Evolutionary conservation across 2,797 vertebrate species (phyloP), one percentile per base, ranked within the genome.

Genomic region (Peromyscus attwateri): DNA sequence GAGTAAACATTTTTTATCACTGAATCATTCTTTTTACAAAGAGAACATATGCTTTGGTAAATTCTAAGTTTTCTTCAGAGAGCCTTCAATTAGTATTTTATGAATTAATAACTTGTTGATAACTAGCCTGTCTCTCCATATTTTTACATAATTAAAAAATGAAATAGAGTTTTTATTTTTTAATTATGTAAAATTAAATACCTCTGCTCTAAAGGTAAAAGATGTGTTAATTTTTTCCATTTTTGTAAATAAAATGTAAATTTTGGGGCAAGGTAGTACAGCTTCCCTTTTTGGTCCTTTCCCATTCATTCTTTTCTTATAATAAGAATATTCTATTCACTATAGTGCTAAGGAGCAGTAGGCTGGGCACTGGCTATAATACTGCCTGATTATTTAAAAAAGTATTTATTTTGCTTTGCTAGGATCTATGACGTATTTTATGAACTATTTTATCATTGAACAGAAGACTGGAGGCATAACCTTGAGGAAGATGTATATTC

Each of bases 371-470:
- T 55, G 6, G 40, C 12, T 89, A 17, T 8, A 77, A 64, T 46
- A 46, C 1, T 64, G 37, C 52, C 11, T 11, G 31, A 21, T n/a
- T n/a, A 34, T 62, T 62, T 89, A 34, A 3, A 64, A 57, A 57
- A 87, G 55, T 49, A 46, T 10, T 70, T 97, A 92, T 95, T 29
- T 46, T 79, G 2, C 25, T 94, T 70, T 90, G 6, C 21, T 79
- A n/a, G 49, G 6, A 23, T 82, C 12, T 87, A 11, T 70, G n/a
- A 88, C 27, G 23, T 6, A 70, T 46, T 92, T 87, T 49, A 70
- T 55, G 23, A 90, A 31, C 91, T 89, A 70, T 89, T 92, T 88
- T 96, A 89, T 73, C 49, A 76, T 90, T 77, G 92, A 95, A 80
- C 7, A 29, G 57, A 92, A 87, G 21, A 37, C 11, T 2, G 49